Base-by-base conservation (phyloP, 2,888 invertebrate genomes). In the Cenopis cana region DNA sequence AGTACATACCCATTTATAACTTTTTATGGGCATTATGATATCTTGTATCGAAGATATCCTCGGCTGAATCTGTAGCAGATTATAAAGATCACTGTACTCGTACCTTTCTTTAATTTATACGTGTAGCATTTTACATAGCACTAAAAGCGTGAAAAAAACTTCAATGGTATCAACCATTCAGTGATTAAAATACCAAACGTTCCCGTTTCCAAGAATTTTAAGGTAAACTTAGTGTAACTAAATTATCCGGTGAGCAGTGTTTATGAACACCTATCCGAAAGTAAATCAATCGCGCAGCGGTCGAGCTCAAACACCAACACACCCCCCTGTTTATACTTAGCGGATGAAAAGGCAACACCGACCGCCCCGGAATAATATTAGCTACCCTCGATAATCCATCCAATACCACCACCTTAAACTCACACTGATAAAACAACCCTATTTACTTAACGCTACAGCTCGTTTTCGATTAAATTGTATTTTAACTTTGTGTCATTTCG, bases 291-390 rank as follows among this genome's bases (percentile, higher is more conserved):
- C 88, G 86, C 76, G 81, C 82, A 78, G 76, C 87, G 89, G 90
- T 85, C 90, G 88, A 89, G 84, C 85, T 88, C 90, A 88, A 89
- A 89, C 86, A 87, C 84, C 88, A 89, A 87, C 90, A 92, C 93
- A 91, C 92, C 93, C 93, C 88, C 89, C 89, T 93, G 90, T 93
- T 93, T 93, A 93, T 92, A 92, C 91, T 92, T 90, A 89, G 87
- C 86, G 91, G 92, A 93, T 93, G 93, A 93, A 93, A 93, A 93
- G 93, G 93, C 93, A 93, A 93, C 93, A 93, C 86, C 86, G 85
- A 91, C 89, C 93, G 92, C 91, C 92, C 92, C 91, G 88, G 89
- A 91, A 93, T 93, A 93, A 93, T 91, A 93, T 93, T 93, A 93
- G 93, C 93, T 88, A 90, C 92, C 93, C 93, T 91, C 89, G 85